Base-by-base conservation (phyloP, 2,888 invertebrate genomes). In the Apamea epomidion region DNA sequence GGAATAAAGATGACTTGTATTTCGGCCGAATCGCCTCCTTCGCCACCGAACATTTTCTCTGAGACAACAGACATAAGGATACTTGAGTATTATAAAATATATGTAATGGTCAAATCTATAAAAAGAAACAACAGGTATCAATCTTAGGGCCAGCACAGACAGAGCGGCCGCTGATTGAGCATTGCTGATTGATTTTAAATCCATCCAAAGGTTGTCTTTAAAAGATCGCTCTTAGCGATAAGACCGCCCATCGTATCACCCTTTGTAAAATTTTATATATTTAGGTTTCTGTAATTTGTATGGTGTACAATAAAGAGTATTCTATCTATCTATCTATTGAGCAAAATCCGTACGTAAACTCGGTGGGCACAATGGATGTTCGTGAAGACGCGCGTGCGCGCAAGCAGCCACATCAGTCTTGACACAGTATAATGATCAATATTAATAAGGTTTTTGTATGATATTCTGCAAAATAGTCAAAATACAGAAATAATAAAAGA, bases 1-100 rank as follows among this genome's bases (percentile, higher is more conserved):
- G 99, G 93, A 99, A 99, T 1, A 99, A 97, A 0, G 99, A 99
- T 0, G 99, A 98, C 88, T 99, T 98, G 93, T 98, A 99, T 91
- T 98, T 98, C 14, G 99, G 97, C 98, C 99, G 98, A 82, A 99
- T 97, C 90, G 98, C 97, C 18, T 98, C 97, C 93, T 98, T 98
- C 75, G 98, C 98, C 89, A 97, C 97, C 88, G 97, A 97, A 92
- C 99, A 99, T 86, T 98, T 98, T 97, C 99, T 99, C 98, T 99
- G 97, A 97, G 82, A 86, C 84, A 10, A 58, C 18, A 25, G 18
- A 58, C 7, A 37, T n/a, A n/a, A n/a, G 12, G 3, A 37, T 21
- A 12, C 21, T n/a, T 65, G 58, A 29, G 18, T 65, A 37, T 37
- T 37, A 25, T 29, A 62, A 62, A 32, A 32, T 32, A 64, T 32